A percentile compares a stretch with the other conserved stretches of the same genome.
phyloP scores from a whole-genome alignment of 2,888 invertebrate species.

The Clunio marinus region DNA sequence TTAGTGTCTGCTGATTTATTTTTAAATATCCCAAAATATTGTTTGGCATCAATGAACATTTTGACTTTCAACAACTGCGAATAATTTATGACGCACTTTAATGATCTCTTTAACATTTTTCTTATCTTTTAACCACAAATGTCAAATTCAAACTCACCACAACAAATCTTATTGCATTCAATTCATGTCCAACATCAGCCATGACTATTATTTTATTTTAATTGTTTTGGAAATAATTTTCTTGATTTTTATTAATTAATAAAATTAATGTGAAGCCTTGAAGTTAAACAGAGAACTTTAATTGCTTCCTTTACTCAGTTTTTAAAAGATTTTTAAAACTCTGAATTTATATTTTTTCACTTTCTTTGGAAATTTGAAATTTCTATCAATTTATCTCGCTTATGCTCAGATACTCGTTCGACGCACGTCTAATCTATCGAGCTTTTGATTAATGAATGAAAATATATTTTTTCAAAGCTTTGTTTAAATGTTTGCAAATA shows the following conservation, averaged over 20 bases:
- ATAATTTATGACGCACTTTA: background rate
- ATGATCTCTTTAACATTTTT: background rate
- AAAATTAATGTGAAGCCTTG: no score
- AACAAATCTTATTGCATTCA: constrained; percentile 49
- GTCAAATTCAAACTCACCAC: constrained; percentile 47
- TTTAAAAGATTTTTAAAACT: no score
- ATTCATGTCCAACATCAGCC: constrained; percentile 51
- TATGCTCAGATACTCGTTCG: no score
- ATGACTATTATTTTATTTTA: constrained; percentile 42
- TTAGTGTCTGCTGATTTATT: background rate
- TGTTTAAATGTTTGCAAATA: no score
- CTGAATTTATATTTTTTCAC: background rate
- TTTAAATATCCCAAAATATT: background rate
- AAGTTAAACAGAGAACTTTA: no score
- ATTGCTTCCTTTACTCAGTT: background rate
- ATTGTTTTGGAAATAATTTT: constrained; percentile 34
- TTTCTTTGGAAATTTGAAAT: background rate
- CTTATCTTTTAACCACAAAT: background rate
- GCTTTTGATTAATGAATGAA: background rate
- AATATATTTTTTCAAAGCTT: background rate
- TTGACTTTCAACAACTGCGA: background rate
- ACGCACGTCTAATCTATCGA: background rate
- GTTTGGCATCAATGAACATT: background rate
- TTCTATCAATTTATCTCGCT: background rate
- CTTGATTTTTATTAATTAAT: no score